phyloP scores from a whole-genome alignment of 2,797 vertebrate genomes.

The Sciurus vulgaris region DNA sequence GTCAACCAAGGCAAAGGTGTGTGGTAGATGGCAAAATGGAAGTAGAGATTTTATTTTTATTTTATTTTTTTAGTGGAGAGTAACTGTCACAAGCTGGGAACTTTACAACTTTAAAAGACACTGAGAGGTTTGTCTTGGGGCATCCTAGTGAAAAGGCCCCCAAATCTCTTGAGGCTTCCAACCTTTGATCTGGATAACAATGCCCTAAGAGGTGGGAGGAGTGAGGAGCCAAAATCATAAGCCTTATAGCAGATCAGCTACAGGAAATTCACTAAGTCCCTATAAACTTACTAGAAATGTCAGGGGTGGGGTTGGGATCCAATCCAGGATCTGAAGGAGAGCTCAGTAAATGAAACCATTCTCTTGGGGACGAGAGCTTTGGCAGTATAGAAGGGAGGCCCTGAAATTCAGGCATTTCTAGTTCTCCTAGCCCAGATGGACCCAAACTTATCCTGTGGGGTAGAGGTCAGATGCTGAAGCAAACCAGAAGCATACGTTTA shows the following conservation, averaged over 20 bases:
- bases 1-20: neutral
- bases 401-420: neutral
- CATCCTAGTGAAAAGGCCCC: rapidly evolving
- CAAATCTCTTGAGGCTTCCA: neutral
- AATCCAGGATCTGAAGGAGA: neutral
- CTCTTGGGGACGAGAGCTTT: neutral
- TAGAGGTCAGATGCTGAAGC: neutral
- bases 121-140: neutral
- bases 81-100: neutral
- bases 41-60: neutral
- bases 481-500: neutral
- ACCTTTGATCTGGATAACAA: neutral
- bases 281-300: neutral
- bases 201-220: rapidly evolving
- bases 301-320: no score
- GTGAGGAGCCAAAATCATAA: neutral
- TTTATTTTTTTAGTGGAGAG: neutral
- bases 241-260: neutral
- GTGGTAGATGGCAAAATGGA: neutral
- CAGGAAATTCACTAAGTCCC: neutral
- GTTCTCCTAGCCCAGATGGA: neutral
- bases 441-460: neutral
- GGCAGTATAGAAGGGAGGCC: neutral
- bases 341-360: neutral
- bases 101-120: neutral